These are phyloP conservation scores for Aculops lycopersici DNA, from an alignment of 1,140 invertebrate species.

Conservation along the genomic window DNA sequence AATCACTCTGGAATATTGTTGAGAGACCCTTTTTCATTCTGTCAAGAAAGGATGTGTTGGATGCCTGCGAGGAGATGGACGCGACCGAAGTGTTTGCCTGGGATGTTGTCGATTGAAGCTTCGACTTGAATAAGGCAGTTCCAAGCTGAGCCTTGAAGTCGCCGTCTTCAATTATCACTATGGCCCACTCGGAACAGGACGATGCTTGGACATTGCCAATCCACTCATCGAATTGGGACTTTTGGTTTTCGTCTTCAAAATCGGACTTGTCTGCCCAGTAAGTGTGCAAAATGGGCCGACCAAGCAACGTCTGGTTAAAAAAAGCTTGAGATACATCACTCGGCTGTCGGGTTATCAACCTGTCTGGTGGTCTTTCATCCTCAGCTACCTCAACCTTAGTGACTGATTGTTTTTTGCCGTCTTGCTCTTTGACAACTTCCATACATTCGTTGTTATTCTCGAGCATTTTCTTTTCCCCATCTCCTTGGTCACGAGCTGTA, in stretches of 20 bases:
- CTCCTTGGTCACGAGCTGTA: no score
- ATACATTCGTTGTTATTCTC: no score
- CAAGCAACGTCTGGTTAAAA: conserved; percentile 22
- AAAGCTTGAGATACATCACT: background rate
- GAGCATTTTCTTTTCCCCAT: no score
- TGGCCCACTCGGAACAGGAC: conserved; percentile 55
- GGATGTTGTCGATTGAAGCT: conserved; percentile 37
- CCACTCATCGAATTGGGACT: conserved; percentile 1
- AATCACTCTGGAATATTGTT: conserved; percentile 25
- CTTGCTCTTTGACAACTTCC: no score
- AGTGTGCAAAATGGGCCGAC: conserved; percentile 62
- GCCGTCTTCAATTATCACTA: conserved; percentile 61
- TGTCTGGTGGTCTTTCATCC: no score
- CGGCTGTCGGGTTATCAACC: no score
- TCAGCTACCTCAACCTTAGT: background rate
- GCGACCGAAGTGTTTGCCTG: conserved; percentile 53
- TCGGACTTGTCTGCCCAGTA: conserved; percentile 69
- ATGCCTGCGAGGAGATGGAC: background rate
- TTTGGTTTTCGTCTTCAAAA: conserved; percentile 1
- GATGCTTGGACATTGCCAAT: conserved; percentile 1
- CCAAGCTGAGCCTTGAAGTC: conserved; percentile 21
- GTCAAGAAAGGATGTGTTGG: conserved; percentile 51
- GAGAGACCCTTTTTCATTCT: conserved; percentile 78
- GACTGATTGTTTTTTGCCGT: conserved; percentile 27
- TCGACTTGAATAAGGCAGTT: background rate